Evolutionary conservation across 2,888 invertebrate genomes (phyloP).

Genomic region (Neoitamus cyanurus): DNA sequence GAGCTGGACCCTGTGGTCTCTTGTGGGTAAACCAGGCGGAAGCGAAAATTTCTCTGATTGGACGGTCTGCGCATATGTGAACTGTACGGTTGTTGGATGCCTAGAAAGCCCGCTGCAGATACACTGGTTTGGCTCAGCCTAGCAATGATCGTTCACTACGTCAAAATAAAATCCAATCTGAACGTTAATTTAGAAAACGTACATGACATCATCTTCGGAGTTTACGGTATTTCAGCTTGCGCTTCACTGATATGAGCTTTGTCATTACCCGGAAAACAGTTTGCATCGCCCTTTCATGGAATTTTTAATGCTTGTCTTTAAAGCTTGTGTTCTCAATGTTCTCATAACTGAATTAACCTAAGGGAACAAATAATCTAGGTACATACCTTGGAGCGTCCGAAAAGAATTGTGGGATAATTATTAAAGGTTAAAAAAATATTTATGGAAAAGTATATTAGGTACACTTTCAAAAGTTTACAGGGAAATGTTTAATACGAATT

Average conservation of each 20-base stretch:
- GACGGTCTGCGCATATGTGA: not conserved
- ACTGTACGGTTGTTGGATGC: not conserved
- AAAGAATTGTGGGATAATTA: too few species aligned
- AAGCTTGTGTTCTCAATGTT: too few species aligned
- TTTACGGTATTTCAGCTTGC: not conserved
- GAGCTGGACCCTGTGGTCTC: not conserved
- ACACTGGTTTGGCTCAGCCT: not conserved
- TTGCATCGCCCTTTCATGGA: too few species aligned
- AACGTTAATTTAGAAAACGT: not conserved
- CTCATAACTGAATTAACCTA: too few species aligned
- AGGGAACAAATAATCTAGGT: too few species aligned
- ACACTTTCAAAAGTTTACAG: too few species aligned
- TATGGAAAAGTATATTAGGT: too few species aligned
- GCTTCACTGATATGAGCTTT: not conserved
- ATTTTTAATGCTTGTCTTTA: too few species aligned
- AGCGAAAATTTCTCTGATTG: not conserved
- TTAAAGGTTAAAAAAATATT: too few species aligned
- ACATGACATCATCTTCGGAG: not conserved
- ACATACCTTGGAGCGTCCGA: too few species aligned
- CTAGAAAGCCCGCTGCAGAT: not conserved
- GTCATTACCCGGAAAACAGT: not conserved
- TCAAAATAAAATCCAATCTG: not conserved
- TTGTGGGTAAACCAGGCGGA: not conserved
- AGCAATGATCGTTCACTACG: not conserved
- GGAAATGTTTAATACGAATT: too few species aligned